Conservation (phyloP, 1,140 invertebrate species). For the Drosophila mojavensis region DNA sequence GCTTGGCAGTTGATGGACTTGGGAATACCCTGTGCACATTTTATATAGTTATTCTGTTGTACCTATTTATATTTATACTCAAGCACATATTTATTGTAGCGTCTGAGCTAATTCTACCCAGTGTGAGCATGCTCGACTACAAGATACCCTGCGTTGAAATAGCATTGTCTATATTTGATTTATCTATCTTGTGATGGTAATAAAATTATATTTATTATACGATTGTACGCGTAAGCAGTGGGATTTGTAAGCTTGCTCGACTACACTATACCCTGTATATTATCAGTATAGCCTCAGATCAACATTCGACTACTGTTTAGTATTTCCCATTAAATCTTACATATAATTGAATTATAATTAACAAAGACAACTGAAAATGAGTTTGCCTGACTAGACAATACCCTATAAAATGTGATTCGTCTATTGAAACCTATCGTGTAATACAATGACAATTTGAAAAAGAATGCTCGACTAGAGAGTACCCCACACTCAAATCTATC, state of each 20-base stretch:
- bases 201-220: too few species aligned
- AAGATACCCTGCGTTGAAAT: neutral
- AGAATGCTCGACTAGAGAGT: neutral
- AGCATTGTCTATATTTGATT: too few species aligned
- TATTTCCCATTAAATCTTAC: too few species aligned
- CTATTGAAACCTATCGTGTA: neutral
- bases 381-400: neutral
- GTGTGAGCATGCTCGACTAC: neutral
- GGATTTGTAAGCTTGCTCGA: neutral
- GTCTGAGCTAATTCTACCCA: too few species aligned
- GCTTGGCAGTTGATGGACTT: neutral
- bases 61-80: too few species aligned
- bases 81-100: too few species aligned
- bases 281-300: neutral
- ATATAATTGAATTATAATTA: too few species aligned
- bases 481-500: neutral
- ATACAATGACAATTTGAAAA: too few species aligned
- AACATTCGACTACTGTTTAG: too few species aligned
- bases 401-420: neutral
- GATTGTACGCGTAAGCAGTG: too few species aligned
- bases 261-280: neutral
- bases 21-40: neutral
- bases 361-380: too few species aligned
- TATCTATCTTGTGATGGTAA: too few species aligned
- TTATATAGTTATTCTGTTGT: neutral